phyloP scores from a whole-genome alignment of 2,797 vertebrate genomes.

The Leptodactylus fallax region DNA sequence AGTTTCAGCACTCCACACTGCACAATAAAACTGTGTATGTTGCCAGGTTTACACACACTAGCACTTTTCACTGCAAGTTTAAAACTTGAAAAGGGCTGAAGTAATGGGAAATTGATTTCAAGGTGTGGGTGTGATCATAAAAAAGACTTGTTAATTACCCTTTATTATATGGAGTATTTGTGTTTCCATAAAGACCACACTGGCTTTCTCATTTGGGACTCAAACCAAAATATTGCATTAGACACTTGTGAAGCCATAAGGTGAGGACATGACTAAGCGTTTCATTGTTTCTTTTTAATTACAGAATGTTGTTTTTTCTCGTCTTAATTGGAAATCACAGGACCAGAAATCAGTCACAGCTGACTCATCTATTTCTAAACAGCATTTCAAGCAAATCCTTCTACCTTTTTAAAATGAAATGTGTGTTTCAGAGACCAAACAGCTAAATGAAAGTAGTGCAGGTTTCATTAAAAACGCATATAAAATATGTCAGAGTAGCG shows the following conservation, averaged over 20 bases:
- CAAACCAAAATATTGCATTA: slow-evolving; percentile 38
- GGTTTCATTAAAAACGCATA: slow-evolving; percentile 50
- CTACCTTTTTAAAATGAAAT: slow-evolving; percentile 47
- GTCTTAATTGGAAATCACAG: slow-evolving; percentile 57
- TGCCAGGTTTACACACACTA: background rate
- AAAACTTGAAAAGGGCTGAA: background rate
- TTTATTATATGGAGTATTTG: slow-evolving; percentile 33
- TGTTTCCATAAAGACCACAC: slow-evolving; percentile 31
- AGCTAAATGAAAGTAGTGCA: slow-evolving; percentile 32
- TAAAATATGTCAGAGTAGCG: slow-evolving; percentile 42
- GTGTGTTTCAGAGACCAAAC: slow-evolving; percentile 48
- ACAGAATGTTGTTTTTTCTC: slow-evolving; percentile 58
- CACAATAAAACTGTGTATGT: background rate
- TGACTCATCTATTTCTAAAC: slow-evolving; percentile 56
- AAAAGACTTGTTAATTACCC: slow-evolving; percentile 17
- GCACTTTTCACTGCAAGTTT: background rate
- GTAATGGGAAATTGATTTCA: slow-evolving; percentile 24
- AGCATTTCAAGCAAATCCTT: slow-evolving; percentile 41
- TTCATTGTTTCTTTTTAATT: slow-evolving; percentile 62
- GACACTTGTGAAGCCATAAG: slow-evolving; percentile 49
- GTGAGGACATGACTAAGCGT: slow-evolving; percentile 53
- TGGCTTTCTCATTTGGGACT: slow-evolving; percentile 20
- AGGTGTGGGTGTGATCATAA: slow-evolving; percentile 24
- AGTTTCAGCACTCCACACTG: background rate
- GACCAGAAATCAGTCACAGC: slow-evolving; percentile 54